Evolutionary conservation across 2,113 vertebrate genomes (phyloP), one percentile per base, ranked within the genome.

Genomic region (Malurus cyaneus): DNA sequence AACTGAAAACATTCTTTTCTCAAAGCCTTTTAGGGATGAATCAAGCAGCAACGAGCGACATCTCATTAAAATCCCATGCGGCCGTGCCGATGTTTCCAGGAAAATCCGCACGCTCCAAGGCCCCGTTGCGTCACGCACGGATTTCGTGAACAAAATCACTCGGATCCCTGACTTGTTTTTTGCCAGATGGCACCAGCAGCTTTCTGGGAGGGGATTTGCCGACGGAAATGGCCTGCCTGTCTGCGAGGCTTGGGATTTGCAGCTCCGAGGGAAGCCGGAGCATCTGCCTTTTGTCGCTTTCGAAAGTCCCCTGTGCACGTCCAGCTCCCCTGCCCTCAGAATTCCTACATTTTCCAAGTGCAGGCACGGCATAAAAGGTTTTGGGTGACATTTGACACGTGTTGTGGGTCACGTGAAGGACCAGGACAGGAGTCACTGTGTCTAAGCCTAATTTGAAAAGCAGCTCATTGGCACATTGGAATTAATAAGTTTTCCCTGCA

Each of bases 71-170:
- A 6, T 41, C 25, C 29, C 0, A 20, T 6, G n/a, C 5, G 78
- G 78, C 15, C 7, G 8, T 80, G 52, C 29, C 6, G 18, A 18
- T 1, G 6, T 46, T 26, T 24, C 21, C 73, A 31, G 81, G 69
- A 69, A 23, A 17, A 69, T 49, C 80, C 39, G 9, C 36, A 3
- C 0, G 1, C 54, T 34, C 29, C 1, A 1, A 13, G 59, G 32
- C 41, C 23, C 0, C 3, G 0, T 6, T 8, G 29, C 62, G 8
- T 36, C 72, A 5, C 34, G 7, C 34, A 0, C 18, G 2, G 2
- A 0, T 56, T 72, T 79, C 3, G 16, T 4, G 46, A 12, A 39
- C 21, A 17, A 39, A 39, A 39, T 39, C 39, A 2, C 61, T 12
- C 8, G 2, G 4, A 83, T 49, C 54, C 32, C 66, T 31, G 70